Base-by-base conservation (phyloP, 2,888 invertebrate species). In the Rapana venosa region DNA sequence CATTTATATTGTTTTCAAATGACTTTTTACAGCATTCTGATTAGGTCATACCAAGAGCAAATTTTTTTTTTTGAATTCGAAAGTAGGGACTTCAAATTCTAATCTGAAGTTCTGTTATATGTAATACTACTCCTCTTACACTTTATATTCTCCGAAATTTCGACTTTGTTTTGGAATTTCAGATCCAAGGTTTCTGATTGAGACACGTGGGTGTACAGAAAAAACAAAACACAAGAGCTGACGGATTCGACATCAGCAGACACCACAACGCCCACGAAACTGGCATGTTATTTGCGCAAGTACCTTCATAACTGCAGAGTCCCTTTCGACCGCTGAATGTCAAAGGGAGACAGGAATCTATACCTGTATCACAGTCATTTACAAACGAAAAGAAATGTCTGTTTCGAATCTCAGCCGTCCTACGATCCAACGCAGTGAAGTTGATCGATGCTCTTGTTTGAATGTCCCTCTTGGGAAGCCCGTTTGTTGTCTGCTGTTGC, bases 321-420 rank as follows among this genome's bases (percentile, higher is more conserved):
- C 47, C 22, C 70, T 20, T 87, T 61, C 87, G 36, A 66, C 86
- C 86, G 58, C 30, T 66, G 86, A 86, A 86, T 61, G 86, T 86
- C 86, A 86, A 86, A 86, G 32, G 86, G 32, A 86, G 22, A 66
- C 6, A 58, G 56, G 58, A 20, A 22, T 30, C n/a, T 58, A 47
- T 32, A 56, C 32, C 35, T 61, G 15, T 58, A 35, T 15, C 86
- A 66, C 22, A 20, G 26, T 30, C 8, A 4, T 30, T n/a, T 47
- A 47, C 2, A 47, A 8, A 47, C 47, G 47, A 47, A 47, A 47
- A 15, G 66, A 32, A 58, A 36, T 56, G 35, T n/a, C 30, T 32
- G 61, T 86, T 61, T 86, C n/a, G 66, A 61, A 66, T 86, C 86
- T 66, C 61, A 32, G 35, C 35, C 30, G 86, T 32, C 22, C 22